Conservation (phyloP, 2,113 vertebrate genomes). For the Cettia cetti region DNA sequence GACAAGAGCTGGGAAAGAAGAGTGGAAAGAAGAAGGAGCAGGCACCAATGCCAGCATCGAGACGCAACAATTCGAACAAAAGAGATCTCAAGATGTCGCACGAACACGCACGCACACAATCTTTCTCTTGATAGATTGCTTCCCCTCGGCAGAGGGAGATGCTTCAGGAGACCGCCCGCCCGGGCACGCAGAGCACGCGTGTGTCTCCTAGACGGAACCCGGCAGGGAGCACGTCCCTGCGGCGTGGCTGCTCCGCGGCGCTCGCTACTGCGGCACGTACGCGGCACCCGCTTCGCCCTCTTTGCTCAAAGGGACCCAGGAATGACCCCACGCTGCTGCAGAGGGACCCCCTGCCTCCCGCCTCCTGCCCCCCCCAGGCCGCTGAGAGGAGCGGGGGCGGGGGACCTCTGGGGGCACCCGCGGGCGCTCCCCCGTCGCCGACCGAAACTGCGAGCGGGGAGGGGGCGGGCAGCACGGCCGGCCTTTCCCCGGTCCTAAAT, state of each 20-base stretch:
- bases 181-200: not conserved
- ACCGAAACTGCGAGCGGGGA: not conserved
- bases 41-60: not conserved
- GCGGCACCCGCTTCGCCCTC: not conserved
- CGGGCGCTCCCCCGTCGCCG: not conserved
- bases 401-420: not conserved
- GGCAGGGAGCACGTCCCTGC: not conserved
- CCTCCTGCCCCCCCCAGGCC: not conserved
- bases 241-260: not conserved
- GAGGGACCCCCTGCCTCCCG: not conserved
- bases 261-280: not conserved
- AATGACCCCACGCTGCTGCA: not conserved
- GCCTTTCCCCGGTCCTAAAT: not conserved
- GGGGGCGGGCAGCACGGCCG: not conserved
- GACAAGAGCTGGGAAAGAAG: not conserved
- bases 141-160: not conserved
- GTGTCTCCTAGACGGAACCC: not conserved
- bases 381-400: not conserved
- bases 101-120: not conserved
- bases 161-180: not conserved
- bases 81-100: conserved; percentile 42
- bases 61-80: conserved; percentile 9
- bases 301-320: accelerated
- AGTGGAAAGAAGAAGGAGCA: not conserved
- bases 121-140: not conserved